These are phyloP conservation scores for Latrodectus geometricus DNA, from an alignment of 1,140 invertebrate species.

Conservation along the genomic window DNA sequence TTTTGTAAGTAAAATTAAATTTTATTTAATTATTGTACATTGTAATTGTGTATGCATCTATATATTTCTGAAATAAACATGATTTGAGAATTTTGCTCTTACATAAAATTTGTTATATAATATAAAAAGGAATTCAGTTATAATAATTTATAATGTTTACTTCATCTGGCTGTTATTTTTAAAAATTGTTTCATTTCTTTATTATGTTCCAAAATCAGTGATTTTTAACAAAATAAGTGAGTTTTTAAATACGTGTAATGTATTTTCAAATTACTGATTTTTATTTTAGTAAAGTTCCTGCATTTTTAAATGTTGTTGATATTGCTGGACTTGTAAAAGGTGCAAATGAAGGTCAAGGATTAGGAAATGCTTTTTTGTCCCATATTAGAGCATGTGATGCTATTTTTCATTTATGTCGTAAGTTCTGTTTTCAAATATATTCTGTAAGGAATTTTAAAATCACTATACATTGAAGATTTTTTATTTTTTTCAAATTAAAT, in stretches of 20 bases:
- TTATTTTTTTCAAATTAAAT: too few relatives aligned
- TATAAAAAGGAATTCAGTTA: too few relatives aligned
- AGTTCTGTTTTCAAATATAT: conserved; percentile 71
- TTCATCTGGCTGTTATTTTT: not conserved
- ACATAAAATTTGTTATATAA: too few relatives aligned
- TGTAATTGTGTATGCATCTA: too few relatives aligned
- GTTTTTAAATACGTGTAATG: conserved; percentile 5
- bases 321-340: conserved; percentile 99
- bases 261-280: conserved; percentile 61
- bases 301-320: conserved; percentile 93
- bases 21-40: too few relatives aligned
- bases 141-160: not conserved
- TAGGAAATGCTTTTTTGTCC: conserved; percentile 98
- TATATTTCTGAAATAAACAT: too few relatives aligned
- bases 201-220: not conserved
- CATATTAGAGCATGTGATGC: conserved; percentile 99
- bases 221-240: not conserved
- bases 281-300: conserved; percentile 91
- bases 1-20: too few relatives aligned
- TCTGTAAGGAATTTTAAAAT: too few relatives aligned
- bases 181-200: not conserved
- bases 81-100: too few relatives aligned
- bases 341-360: conserved; percentile 95
- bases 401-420: conserved; percentile 97
- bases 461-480: too few relatives aligned